Percentiles rank a stretch among this genome's conserved stretches.
These are phyloP conservation scores for Apotomis betuletana DNA, from an alignment of 2,888 invertebrate genomes.

Conservation along the genomic window DNA sequence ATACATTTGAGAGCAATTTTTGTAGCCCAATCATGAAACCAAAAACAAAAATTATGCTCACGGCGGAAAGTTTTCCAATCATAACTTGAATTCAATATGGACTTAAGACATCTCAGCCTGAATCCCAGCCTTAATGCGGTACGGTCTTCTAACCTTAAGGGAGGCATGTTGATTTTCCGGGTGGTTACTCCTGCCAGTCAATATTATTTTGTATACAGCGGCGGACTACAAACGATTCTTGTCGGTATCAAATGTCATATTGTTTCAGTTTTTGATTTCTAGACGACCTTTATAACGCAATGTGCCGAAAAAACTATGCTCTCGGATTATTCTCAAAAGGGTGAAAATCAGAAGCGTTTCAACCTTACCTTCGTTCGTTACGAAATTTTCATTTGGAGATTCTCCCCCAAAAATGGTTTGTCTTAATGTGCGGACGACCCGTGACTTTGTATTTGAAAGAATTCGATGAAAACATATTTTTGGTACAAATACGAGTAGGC, in stretches of 20 bases:
- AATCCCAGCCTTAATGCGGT: conserved; percentile 53
- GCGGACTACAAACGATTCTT: conserved; percentile 7
- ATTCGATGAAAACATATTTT: too few species aligned
- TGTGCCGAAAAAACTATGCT: not conserved
- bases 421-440: too few species aligned
- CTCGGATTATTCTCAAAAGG: too few species aligned
- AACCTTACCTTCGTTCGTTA: too few species aligned
- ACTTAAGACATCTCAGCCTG: conserved; percentile 61
- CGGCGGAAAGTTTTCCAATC: conserved; percentile 65
- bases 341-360: too few species aligned
- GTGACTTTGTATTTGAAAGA: too few species aligned
- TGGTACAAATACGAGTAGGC: too few species aligned
- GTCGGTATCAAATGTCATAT: not conserved
- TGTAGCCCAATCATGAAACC: not conserved
- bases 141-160: conserved; percentile 60
- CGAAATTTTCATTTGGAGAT: too few species aligned
- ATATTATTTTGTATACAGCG: conserved; percentile 50
- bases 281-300: not conserved
- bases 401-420: too few species aligned
- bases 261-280: not conserved
- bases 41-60: conserved; percentile 49
- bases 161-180: conserved; percentile 73
- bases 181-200: conserved; percentile 64
- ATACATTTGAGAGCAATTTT: not conserved
- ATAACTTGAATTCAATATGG: conserved; percentile 73